Evolutionary conservation across 2,113 vertebrate species (phyloP), one percentile per base, ranked within the genome.

Genomic region (Megaleporinus macrocephalus): DNA sequence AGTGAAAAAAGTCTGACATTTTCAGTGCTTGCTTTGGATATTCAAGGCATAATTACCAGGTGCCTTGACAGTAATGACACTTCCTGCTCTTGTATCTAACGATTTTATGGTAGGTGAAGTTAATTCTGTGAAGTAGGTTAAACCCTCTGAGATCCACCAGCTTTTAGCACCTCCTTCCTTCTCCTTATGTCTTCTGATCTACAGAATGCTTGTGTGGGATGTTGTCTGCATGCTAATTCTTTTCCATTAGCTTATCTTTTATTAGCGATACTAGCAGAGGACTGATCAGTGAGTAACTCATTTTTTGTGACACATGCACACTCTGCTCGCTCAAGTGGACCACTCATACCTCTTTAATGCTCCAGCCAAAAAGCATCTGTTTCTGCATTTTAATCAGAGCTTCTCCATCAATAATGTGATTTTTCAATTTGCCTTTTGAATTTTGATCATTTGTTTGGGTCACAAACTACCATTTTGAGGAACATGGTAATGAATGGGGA

Each of bases 1-100:
- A 36, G 6, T 4, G 6, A 36, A 36, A 36, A 36, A 88, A 75
- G 78, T 88, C 59, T 83, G 47, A 20, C 75, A 83, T 51, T 41
- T 51, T 68, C 47, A 16, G 66, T 33, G 69, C 63, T 47, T 71
- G 69, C 84, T 26, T 66, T 51, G 53, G 33, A 70, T 75, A 73
- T 72, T 33, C 69, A 78, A 72, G 76, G 62, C 47, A 76, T 41
- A 74, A 68, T 84, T 84, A 47, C 27, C 61, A 44, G 41, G 74
- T 22, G 49, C 30, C 12, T 59, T 84, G 36, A 73, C 73, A 70
- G 16, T 47, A 80, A 83, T 76, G 83, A 73, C 41, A 20, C 13
- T 59, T 86, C 55, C 6, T 75, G 44, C 61, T 51, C 70, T 57
- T 76, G 59, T 59, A 44, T 73, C 71, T 24, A 27, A 30, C 26